phyloP scores from a whole-genome alignment of 30 jellyfish, hydroid and myxozoan species.

The Catostylus mosaicus region DNA sequence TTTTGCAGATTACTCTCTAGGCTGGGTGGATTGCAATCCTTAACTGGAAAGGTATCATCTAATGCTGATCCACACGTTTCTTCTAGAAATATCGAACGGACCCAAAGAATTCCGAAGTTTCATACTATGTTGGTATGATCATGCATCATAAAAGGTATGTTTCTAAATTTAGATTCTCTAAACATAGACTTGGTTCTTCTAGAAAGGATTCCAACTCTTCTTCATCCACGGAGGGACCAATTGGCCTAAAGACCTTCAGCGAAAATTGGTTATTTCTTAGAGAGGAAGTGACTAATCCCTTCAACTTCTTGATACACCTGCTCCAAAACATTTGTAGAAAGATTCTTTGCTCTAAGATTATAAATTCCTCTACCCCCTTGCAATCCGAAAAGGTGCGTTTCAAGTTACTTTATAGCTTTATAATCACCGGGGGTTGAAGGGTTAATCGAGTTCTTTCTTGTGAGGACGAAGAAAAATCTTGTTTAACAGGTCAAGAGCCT shows the following conservation, averaged over 20 bases:
- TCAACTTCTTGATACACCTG: background rate
- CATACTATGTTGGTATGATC: conserved; percentile 78
- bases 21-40: background rate
- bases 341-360: background rate
- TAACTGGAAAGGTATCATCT: background rate
- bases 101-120: conserved; percentile 50
- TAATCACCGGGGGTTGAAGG: too few relatives aligned
- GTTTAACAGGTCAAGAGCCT: too few relatives aligned
- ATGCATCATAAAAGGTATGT: conserved; percentile 82
- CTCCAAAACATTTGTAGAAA: background rate
- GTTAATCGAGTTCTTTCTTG: too few relatives aligned
- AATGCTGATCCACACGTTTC: background rate
- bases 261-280: background rate
- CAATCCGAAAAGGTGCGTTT: too few relatives aligned
- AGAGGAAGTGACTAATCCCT: background rate
- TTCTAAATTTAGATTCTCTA: background rate
- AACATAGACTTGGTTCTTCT: background rate
- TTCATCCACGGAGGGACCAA: background rate
- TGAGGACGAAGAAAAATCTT: too few relatives aligned
- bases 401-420: too few relatives aligned
- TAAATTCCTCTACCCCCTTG: too few relatives aligned
- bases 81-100: conserved; percentile 69
- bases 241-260: background rate
- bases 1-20: too few relatives aligned
- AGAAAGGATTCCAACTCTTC: background rate